These are phyloP conservation scores for Sphaeramia orbicularis DNA, from an alignment of 2,797 vertebrate species.

Conservation along the genomic window DNA sequence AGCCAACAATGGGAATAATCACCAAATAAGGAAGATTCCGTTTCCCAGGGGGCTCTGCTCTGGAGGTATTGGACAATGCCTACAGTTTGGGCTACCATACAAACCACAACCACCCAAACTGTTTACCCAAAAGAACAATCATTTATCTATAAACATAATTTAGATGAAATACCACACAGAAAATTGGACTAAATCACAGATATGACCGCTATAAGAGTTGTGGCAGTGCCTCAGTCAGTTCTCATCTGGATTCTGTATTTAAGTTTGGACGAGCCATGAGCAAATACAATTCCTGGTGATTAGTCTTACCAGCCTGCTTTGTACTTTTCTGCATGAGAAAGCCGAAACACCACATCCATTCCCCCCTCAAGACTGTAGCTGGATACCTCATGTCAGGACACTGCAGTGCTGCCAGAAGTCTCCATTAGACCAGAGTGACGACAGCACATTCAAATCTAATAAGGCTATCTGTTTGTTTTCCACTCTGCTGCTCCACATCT, in stretches of 20 bases:
- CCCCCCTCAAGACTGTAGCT: conserved; percentile 40
- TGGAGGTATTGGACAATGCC: conserved; percentile 60
- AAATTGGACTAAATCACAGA: conserved; percentile 52
- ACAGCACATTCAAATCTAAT: conserved; percentile 72
- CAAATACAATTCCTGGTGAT: conserved; percentile 36
- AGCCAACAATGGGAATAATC: conserved; percentile 63
- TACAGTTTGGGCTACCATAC: conserved; percentile 54
- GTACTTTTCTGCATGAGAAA: conserved; percentile 46
- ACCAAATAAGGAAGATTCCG: conserved; percentile 60
- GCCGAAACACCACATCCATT: conserved; percentile 44
- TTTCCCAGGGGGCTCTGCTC: conserved; percentile 58
- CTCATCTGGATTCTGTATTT: conserved; percentile 49
- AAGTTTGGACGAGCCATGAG: conserved; percentile 15
- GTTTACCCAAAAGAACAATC: conserved; percentile 42
- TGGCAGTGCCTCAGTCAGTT: conserved; percentile 16
- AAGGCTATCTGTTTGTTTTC: conserved; percentile 74
- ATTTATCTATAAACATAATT: conserved; percentile 55
- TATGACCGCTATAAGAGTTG: conserved; percentile 25
- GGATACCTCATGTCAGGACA: conserved; percentile 43
- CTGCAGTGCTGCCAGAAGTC: conserved; percentile 52
- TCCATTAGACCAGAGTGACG: conserved; percentile 60
- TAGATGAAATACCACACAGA: conserved; percentile 49
- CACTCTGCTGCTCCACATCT: conserved; percentile 62
- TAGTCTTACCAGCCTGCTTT: conserved; percentile 40
- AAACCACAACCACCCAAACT: conserved; percentile 64